phyloP scores from a whole-genome alignment of 92 coral and sea anemone species.

The Umimayanthus kanabou region DNA sequence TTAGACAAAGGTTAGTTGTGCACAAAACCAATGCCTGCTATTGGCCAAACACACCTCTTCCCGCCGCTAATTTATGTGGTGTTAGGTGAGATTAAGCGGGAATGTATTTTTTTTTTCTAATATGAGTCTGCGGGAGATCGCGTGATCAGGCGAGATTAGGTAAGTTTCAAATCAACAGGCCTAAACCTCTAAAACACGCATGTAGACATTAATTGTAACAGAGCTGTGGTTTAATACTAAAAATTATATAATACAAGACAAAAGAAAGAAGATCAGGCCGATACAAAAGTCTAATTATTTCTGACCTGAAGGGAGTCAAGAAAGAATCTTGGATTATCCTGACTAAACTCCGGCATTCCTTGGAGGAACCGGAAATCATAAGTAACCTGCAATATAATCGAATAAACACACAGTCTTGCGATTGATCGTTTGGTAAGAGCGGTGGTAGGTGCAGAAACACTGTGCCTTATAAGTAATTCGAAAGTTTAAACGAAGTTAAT shows the following conservation, averaged over 20 bases:
- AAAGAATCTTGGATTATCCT: slow-evolving; percentile 12
- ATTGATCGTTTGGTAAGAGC: too few relatives aligned
- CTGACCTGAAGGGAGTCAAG: slow-evolving; percentile 16
- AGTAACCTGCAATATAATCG: not conserved
- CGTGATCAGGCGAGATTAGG: too few relatives aligned
- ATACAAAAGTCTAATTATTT: not conserved
- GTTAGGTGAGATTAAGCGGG: too few relatives aligned
- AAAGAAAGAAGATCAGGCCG: not conserved
- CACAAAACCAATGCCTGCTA: too few relatives aligned
- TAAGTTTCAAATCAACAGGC: too few relatives aligned
- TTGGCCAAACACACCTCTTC: too few relatives aligned
- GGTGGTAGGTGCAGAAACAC: not conserved
- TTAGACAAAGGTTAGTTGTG: too few relatives aligned
- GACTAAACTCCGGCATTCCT: slow-evolving; percentile 22
- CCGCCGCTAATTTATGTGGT: too few relatives aligned
- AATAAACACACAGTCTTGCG: not conserved
- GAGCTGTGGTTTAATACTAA: not conserved
- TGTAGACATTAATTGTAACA: not conserved
- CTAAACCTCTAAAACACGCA: not conserved
- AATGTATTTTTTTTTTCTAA: too few relatives aligned
- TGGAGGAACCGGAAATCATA: slow-evolving; percentile 34
- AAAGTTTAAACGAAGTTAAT: too few relatives aligned
- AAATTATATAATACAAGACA: not conserved
- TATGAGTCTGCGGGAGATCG: too few relatives aligned
- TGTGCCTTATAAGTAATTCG: not conserved